These are phyloP conservation scores for Dryococelus australis DNA, from an alignment of 2,888 invertebrate genomes.

Conservation along the genomic window DNA sequence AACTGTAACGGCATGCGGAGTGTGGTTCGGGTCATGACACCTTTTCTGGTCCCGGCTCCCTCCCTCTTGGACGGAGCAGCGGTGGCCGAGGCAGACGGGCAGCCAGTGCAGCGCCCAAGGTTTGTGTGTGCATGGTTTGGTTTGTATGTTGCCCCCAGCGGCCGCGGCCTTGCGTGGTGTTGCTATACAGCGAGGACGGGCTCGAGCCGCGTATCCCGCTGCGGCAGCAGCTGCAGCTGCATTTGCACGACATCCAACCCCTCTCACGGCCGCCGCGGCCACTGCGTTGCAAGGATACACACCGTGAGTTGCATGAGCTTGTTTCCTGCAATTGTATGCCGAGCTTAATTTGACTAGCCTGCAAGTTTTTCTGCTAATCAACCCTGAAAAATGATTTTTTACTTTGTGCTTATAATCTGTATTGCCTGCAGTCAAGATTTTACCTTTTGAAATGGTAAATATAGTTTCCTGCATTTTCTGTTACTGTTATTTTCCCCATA, in stretches of 20 bases:
- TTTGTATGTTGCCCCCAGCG: conserved; percentile 55
- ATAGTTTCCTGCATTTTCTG: too few species aligned
- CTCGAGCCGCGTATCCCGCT: conserved; percentile 70
- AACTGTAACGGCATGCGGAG: conserved; percentile 25
- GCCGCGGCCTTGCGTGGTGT: conserved; percentile 85
- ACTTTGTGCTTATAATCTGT: too few species aligned
- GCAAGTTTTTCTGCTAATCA: too few species aligned
- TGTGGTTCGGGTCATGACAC: not conserved
- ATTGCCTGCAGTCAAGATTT: too few species aligned
- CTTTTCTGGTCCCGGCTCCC: not conserved
- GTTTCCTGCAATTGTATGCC: not conserved
- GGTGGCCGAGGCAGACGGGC: conserved; percentile 9
- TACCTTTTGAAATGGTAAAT: too few species aligned
- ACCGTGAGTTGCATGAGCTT: conserved; percentile 75
- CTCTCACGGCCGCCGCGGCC: conserved; percentile 74
- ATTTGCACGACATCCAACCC: conserved; percentile 70
- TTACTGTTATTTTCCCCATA: too few species aligned
- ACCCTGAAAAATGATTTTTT: too few species aligned
- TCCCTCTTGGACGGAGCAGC: not conserved
- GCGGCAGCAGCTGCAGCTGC: conserved; percentile 79
- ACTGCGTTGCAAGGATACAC: conserved; percentile 87
- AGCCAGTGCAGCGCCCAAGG: not conserved
- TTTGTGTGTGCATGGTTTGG: conserved; percentile 34
- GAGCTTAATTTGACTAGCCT: too few species aligned
- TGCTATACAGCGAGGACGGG: conserved; percentile 80